Base-by-base conservation (phyloP, 1,140 invertebrate species). In the Orius insidiosus region DNA sequence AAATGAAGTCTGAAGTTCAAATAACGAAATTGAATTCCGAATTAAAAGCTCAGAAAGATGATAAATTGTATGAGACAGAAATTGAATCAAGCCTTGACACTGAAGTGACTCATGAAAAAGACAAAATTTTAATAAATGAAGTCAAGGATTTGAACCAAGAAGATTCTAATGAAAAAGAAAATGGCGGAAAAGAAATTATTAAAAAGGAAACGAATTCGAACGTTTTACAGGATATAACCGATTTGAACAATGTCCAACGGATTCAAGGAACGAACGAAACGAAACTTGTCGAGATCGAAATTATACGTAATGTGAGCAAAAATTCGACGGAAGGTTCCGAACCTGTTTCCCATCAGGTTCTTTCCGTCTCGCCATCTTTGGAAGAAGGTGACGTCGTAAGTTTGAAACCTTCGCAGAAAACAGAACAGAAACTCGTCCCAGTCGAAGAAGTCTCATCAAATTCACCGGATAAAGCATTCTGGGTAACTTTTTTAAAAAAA, bases 381-480 rank as follows among this genome's bases (percentile, higher is more conserved):
- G 24, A 24, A 24, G 24, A 24, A 24, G 18, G 35, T 13, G 38
- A 40, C 13, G 38, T 11, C n/a, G 38, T 14, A 5, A 18, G n/a
- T 10, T 10, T 40, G 18, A 5, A 40, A 4, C 11, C 15, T 2
- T 4, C 38, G 11, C 3, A 13, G 9, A 13, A 18, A 15, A 13
- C 38, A 5, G 18, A 13, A 7, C 9, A 13, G 18, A 18, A 31
- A 3, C 30, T 47, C 16, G 31, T 24, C 13, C 14, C 16, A 7
- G 46, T 47, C 6, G 33, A 46, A 30, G 46, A 47, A 18, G 31
- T 32, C 24, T 30, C 46, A 10, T 40, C 46, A 2, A 40, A 4
- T 13, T 40, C 38, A 40, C 46, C 46, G 5, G 37, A 47, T 14
- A 47, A 47, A 40, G 46, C 46, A 18, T 47, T 47, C 31, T 47